phyloP scores from a whole-genome alignment of 2,888 invertebrate genomes.

The Caradrina kadenii region DNA sequence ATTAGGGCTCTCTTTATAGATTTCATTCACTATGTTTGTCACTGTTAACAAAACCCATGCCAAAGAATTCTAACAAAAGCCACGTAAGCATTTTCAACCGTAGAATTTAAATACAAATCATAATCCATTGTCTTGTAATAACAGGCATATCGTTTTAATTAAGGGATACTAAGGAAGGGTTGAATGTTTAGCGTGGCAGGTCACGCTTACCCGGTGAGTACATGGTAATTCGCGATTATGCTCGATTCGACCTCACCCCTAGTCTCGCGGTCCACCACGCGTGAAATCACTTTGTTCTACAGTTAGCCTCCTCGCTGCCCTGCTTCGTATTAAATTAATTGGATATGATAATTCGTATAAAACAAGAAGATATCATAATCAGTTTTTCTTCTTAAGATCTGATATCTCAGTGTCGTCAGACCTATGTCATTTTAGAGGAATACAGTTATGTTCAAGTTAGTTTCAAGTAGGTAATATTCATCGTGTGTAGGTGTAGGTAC shows the following conservation, averaged over 20 bases:
- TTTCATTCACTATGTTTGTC: too few relatives aligned
- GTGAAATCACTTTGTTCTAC: conserved; percentile 90
- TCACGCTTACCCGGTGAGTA: conserved; percentile 79
- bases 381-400: not conserved
- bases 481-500: too few relatives aligned
- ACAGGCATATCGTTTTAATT: conserved; percentile 82
- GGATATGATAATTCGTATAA: conserved; percentile 39
- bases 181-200: conserved; percentile 77
- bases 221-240: conserved; percentile 83
- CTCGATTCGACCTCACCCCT: conserved; percentile 79
- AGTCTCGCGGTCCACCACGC: conserved; percentile 76
- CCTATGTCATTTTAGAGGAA: not conserved
- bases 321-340: conserved; percentile 53
- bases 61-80: conserved; percentile 1
- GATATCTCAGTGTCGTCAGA: not conserved
- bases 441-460: too few relatives aligned
- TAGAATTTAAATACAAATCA: conserved; percentile 65
- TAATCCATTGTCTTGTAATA: conserved; percentile 73
- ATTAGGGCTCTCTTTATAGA: too few relatives aligned
- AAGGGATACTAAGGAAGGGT: conserved; percentile 84
- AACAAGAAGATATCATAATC: conserved; percentile 25
- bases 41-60: not conserved
- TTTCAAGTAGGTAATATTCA: too few relatives aligned
- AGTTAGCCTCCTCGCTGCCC: conserved; percentile 81
- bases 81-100: conserved; percentile 38